phyloP scores from a whole-genome alignment of 1,140 invertebrate species.

The Hycleus phaleratus region DNA sequence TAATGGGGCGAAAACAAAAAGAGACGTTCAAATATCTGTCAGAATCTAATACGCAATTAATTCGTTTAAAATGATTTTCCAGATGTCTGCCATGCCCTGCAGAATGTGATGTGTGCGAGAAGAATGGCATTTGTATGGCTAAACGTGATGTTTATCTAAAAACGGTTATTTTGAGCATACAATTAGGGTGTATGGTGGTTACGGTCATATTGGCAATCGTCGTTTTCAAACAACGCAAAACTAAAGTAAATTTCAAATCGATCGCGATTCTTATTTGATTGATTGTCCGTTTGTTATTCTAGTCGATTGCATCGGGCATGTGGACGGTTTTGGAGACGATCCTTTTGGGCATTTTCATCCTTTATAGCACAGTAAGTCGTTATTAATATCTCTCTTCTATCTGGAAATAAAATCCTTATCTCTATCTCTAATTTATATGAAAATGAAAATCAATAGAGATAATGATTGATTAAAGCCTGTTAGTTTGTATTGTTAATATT shows the following conservation, averaged over 20 bases:
- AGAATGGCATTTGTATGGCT: constrained; percentile 47
- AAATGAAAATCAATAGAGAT: neutral
- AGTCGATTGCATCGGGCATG: constrained; percentile 77
- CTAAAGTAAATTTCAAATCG: constrained; percentile 50
- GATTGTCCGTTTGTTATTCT: constrained; percentile 27
- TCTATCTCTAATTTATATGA: neutral
- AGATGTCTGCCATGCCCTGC: constrained; percentile 52
- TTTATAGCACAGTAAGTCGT: constrained; percentile 74
- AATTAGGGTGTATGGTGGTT: constrained; percentile 64
- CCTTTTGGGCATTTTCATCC: constrained; percentile 71
- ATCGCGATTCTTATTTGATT: neutral
- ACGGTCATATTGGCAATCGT: constrained; percentile 61
- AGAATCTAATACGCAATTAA: neutral
- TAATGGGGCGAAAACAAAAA: no score
- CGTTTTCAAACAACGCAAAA: constrained; percentile 67
- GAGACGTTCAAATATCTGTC: no score
- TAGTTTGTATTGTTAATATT: constrained; percentile 23
- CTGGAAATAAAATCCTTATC: no score
- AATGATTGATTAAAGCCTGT: neutral
- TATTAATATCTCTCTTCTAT: neutral
- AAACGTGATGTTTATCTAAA: constrained; percentile 53
- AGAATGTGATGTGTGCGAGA: constrained; percentile 47
- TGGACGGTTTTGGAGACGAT: constrained; percentile 86
- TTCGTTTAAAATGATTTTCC: constrained; percentile 27
- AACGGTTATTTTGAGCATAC: constrained; percentile 58